Conservation (phyloP, 2,113 vertebrate species). For the Sigmodon hispidus region DNA sequence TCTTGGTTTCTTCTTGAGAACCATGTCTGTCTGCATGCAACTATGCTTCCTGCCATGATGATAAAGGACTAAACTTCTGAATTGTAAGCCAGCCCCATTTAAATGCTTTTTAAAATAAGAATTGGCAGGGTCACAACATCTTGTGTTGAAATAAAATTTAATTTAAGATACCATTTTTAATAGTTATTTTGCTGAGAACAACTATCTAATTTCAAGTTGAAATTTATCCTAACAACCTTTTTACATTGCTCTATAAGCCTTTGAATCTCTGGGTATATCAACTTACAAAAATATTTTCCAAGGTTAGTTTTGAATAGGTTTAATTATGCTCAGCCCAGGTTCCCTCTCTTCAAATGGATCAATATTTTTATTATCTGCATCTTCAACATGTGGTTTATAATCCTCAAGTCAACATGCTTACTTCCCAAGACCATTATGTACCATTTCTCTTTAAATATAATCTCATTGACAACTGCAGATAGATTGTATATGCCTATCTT, state of each 20-base stretch:
- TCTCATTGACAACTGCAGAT: not conserved
- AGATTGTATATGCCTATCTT: not conserved
- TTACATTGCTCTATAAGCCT: not conserved
- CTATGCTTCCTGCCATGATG: not conserved
- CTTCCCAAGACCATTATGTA: not conserved
- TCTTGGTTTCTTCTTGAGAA: not conserved
- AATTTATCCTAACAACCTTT: not conserved
- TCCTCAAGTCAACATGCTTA: not conserved
- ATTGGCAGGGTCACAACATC: not conserved
- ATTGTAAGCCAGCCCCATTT: not conserved
- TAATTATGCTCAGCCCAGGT: not conserved
- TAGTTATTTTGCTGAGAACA: not conserved
- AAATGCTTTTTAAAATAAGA: not conserved
- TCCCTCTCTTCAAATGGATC: not conserved
- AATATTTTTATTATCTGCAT: not conserved
- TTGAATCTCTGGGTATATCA: not conserved
- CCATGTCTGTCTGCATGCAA: not conserved
- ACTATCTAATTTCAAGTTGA: not conserved
- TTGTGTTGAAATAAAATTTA: not conserved
- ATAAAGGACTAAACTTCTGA: not conserved
- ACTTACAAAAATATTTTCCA: not conserved
- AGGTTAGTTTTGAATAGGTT: too few relatives aligned
- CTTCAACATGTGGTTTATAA: not conserved
- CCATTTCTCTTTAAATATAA: not conserved
- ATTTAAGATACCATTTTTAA: not conserved